phyloP scores from a whole-genome alignment of 2,797 vertebrate genomes.

The Sorex maritimensis region DNA sequence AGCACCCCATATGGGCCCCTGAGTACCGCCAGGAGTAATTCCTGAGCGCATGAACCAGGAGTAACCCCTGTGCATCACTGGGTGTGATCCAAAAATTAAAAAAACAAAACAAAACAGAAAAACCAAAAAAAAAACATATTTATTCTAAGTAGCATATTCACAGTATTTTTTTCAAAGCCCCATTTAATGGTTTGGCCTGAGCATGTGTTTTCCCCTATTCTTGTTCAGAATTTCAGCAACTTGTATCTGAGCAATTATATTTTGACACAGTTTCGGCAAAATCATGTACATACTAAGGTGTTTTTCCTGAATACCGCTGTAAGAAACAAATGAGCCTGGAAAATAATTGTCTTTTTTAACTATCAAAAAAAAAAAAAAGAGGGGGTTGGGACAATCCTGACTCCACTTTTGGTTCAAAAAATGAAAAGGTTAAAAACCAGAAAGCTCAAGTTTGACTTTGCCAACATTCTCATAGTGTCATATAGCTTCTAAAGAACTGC shows the following conservation, averaged over 20 bases:
- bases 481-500: slow-evolving; percentile 80
- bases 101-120: no score
- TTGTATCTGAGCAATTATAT: slow-evolving; percentile 29
- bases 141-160: neutral
- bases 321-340: slow-evolving; percentile 76
- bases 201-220: neutral
- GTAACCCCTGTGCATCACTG: no score
- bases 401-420: slow-evolving; percentile 71
- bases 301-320: neutral
- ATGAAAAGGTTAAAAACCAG: slow-evolving; percentile 79
- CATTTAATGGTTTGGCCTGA: neutral
- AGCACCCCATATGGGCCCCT: no score
- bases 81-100: no score
- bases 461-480: slow-evolving; percentile 74
- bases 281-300: slow-evolving; percentile 1
- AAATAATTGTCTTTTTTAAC: slow-evolving; percentile 81
- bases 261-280: slow-evolving; percentile 54
- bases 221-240: neutral
- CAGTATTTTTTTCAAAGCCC: neutral
- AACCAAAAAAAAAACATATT: no score
- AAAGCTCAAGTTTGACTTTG: slow-evolving; percentile 85
- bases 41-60: no score
- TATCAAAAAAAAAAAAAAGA: slow-evolving; percentile 72
- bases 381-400: slow-evolving; percentile 71
- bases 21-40: no score